A percentile compares a stretch with the other conserved stretches of the same genome.
phyloP scores from a whole-genome alignment of 2,888 invertebrate species.

The Ophraella communa region DNA sequence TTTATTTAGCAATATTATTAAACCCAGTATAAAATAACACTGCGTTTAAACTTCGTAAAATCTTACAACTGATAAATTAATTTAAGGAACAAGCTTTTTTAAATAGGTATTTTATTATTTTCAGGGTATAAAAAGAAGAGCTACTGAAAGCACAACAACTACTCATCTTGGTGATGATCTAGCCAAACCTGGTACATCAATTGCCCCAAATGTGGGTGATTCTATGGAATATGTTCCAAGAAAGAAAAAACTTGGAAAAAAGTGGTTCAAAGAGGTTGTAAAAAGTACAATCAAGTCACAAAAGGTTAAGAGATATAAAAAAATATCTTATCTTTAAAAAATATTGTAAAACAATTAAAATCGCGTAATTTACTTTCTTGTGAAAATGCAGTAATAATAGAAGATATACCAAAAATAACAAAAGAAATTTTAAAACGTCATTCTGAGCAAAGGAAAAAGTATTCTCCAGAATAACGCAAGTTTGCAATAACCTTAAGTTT shows the following conservation, averaged over 20 bases:
- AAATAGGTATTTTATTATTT: too few relatives aligned
- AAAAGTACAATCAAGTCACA: background rate
- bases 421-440: constrained; percentile 8
- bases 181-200: too few relatives aligned
- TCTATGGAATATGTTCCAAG: too few relatives aligned
- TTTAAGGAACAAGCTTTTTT: too few relatives aligned
- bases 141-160: too few relatives aligned
- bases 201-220: too few relatives aligned
- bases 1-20: too few relatives aligned
- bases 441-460: constrained; percentile 22
- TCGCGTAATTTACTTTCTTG: constrained; percentile 4
- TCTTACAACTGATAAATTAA: too few relatives aligned
- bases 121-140: too few relatives aligned
- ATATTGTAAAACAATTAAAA: background rate
- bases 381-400: background rate
- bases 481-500: constrained; percentile 32
- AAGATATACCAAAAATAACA: background rate
- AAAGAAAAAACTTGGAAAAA: background rate
- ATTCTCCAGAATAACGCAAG: constrained; percentile 25
- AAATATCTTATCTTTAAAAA: constrained; percentile 1
- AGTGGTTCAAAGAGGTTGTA: background rate
- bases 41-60: too few relatives aligned
- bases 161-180: too few relatives aligned
- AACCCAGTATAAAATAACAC: too few relatives aligned
- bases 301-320: background rate